Conservation (phyloP, 2,113 vertebrate genomes). For the Perca fluviatilis region DNA sequence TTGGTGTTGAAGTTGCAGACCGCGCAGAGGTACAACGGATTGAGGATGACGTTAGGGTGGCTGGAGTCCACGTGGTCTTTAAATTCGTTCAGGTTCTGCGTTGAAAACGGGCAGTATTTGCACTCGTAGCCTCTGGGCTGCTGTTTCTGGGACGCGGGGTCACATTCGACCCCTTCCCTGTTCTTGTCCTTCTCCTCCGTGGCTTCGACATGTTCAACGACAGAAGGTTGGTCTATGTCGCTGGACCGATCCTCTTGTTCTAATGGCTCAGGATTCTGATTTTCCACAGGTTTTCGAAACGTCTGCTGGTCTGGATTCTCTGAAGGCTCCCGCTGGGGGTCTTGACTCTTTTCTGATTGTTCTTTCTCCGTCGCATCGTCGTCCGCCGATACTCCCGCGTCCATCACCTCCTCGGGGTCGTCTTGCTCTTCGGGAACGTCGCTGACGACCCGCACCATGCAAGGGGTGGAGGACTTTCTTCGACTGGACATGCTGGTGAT, state of each 20-base stretch:
- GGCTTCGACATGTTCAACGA: constrained; percentile 33
- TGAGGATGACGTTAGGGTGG: constrained; percentile 96
- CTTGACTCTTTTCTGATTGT: constrained; percentile 42
- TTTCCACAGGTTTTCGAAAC: constrained; percentile 76
- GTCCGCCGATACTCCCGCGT: constrained; percentile 58
- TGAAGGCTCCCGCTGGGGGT: constrained; percentile 10
- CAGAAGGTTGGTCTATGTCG: constrained; percentile 35
- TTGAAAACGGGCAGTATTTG: constrained; percentile 95
- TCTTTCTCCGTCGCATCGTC: constrained; percentile 40
- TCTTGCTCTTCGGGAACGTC: constrained; percentile 82
- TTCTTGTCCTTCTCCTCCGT: constrained; percentile 54
- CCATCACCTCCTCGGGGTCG: constrained; percentile 61
- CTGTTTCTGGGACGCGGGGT: constrained; percentile 80
- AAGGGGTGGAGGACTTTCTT: constrained; percentile 93
- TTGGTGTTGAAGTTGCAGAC: constrained; percentile 96
- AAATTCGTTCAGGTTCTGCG: constrained; percentile 91
- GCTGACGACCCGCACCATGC: constrained; percentile 89
- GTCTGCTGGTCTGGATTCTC: constrained; percentile 50
- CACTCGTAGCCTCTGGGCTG: constrained; percentile 92
- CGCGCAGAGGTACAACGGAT: constrained; percentile 93
- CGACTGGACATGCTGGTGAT: constrained; percentile 90
- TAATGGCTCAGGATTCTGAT: constrained; percentile 48
- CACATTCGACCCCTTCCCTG: constrained; percentile 72
- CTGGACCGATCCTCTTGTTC: constrained; percentile 30
- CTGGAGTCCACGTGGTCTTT: constrained; percentile 93